Conservation (phyloP, 1,140 invertebrate genomes). For the Neodiprion lecontei region DNA sequence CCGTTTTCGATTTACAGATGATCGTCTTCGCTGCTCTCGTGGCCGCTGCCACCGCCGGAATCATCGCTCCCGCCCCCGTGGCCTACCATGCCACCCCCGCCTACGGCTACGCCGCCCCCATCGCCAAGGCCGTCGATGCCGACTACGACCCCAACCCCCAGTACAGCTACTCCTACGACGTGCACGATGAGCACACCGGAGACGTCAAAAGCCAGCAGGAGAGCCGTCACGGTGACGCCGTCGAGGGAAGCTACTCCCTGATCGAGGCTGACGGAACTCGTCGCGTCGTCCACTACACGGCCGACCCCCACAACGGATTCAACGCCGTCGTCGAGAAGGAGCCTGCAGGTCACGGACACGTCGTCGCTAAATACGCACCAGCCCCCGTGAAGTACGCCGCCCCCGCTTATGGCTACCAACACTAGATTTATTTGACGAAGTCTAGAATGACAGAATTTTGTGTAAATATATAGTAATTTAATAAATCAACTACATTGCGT, state of each 20-base stretch:
- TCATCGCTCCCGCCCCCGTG: slow-evolving; percentile 25
- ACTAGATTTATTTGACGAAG: not conserved
- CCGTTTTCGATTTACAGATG: slow-evolving; percentile 49
- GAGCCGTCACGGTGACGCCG: slow-evolving; percentile 64
- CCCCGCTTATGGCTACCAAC: not conserved
- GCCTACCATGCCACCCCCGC: slow-evolving; percentile 44
- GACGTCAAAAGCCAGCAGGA: slow-evolving; percentile 70
- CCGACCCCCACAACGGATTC: slow-evolving; percentile 50
- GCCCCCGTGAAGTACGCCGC: not conserved
- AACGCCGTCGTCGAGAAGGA: slow-evolving; percentile 38
- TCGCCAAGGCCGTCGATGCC: slow-evolving; percentile 37
- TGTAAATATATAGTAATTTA: not conserved
- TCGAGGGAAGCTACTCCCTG: slow-evolving; percentile 38
- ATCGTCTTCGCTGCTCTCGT: slow-evolving; percentile 55
- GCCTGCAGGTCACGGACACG: too few species aligned
- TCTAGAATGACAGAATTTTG: not conserved
- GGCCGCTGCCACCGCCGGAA: slow-evolving; percentile 55
- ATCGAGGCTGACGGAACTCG: slow-evolving; percentile 40
- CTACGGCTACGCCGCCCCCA: slow-evolving; percentile 32
- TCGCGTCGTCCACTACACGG: slow-evolving; percentile 48
- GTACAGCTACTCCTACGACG: slow-evolving; percentile 64
- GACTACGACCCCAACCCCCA: slow-evolving; percentile 56
- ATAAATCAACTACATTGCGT: not conserved
- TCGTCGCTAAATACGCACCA: not conserved
- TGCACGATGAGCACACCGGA: slow-evolving; percentile 64